Conservation (phyloP, 2,888 invertebrate species). For the Diarsia rubi region DNA sequence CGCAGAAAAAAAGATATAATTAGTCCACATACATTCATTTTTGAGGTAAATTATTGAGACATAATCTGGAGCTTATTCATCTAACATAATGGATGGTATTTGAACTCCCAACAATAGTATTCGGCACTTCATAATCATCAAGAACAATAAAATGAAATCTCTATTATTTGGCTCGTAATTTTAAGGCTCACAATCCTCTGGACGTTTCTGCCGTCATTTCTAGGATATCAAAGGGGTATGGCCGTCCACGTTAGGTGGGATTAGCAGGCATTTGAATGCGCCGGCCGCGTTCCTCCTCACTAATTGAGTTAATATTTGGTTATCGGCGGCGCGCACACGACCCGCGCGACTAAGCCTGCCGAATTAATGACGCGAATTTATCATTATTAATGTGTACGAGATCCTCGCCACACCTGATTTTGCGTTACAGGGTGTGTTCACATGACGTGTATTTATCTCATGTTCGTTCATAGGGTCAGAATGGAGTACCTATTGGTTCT, state of each 20-base stretch:
- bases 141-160: slow-evolving; percentile 4
- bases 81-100: slow-evolving; percentile 10
- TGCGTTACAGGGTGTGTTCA: slow-evolving; percentile 66
- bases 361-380: slow-evolving; percentile 90
- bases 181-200: slow-evolving; percentile 32
- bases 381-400: slow-evolving; percentile 89
- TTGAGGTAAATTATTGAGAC: no score
- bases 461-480: background rate
- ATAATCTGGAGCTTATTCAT: slow-evolving; percentile 27
- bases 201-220: slow-evolving; percentile 44
- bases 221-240: slow-evolving; percentile 67
- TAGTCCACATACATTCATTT: no score
- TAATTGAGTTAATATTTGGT: slow-evolving; percentile 92
- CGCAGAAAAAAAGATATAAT: no score
- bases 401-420: slow-evolving; percentile 84
- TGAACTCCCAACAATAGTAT: background rate
- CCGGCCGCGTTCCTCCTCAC: slow-evolving; percentile 80
- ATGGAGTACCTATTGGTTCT: background rate
- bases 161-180: background rate
- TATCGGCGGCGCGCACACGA: slow-evolving; percentile 89
- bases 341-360: slow-evolving; percentile 85
- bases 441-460: slow-evolving; percentile 17
- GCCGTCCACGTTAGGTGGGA: slow-evolving; percentile 67
- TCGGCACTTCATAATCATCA: background rate
- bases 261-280: slow-evolving; percentile 88